Conservation (phyloP, 1,140 invertebrate species). For the Apis dorsata region DNA sequence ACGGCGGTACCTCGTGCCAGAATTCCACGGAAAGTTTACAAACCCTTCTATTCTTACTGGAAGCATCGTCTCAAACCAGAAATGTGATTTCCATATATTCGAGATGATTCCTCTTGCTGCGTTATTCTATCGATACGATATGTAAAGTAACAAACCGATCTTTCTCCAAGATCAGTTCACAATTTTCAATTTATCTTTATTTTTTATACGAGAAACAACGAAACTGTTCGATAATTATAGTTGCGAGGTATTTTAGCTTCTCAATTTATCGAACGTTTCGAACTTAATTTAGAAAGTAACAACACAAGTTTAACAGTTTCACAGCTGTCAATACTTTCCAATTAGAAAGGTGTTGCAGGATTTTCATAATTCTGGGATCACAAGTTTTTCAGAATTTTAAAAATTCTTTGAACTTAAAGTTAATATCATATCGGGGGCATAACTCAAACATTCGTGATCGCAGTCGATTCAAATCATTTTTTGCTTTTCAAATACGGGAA, state of each 20-base stretch:
- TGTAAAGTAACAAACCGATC: too few relatives aligned
- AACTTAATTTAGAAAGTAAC: not conserved
- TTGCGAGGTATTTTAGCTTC: rapidly evolving
- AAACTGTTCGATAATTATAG: not conserved
- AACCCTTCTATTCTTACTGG: constrained; percentile 33
- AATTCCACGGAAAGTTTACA: constrained; percentile 21
- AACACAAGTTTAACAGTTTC: not conserved
- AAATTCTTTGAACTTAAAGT: constrained; percentile 12
- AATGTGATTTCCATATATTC: constrained; percentile 38
- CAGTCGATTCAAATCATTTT: not conserved
- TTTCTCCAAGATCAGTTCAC: too few relatives aligned
- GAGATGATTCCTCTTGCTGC: too few relatives aligned
- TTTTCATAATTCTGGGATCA: constrained; percentile 12
- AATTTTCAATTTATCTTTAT: too few relatives aligned
- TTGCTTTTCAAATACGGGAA: not conserved
- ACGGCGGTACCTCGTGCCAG: constrained; percentile 40
- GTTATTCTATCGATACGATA: not conserved
- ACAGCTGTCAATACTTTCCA: constrained; percentile 25
- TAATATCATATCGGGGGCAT: not conserved
- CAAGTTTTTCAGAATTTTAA: constrained; percentile 18
- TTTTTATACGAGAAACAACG: too few relatives aligned
- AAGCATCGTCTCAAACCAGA: constrained; percentile 18
- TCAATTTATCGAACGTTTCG: not conserved
- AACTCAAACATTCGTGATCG: not conserved
- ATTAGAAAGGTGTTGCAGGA: constrained; percentile 22